phyloP scores from a whole-genome alignment of 2,797 vertebrate genomes.

The Taeniopygia guttata region DNA sequence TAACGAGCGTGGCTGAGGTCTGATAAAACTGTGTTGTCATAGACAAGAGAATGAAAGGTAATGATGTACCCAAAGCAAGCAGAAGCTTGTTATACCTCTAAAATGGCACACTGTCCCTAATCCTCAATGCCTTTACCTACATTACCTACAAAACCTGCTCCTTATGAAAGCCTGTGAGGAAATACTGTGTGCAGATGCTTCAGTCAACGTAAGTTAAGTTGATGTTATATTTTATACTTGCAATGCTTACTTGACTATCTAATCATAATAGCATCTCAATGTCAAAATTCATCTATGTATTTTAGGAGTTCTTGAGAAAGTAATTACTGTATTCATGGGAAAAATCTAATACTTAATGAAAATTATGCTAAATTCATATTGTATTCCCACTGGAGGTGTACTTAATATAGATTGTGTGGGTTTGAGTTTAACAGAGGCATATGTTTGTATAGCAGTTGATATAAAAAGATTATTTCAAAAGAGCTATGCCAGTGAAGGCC shows the following conservation, averaged over 20 bases:
- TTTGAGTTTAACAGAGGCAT: neutral
- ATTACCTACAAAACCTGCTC: fast-evolving
- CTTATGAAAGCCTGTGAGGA: neutral
- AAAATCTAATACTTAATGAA: neutral
- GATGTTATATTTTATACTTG: neutral
- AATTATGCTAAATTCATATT: neutral
- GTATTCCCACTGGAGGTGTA: neutral
- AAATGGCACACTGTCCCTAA: neutral
- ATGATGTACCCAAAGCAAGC: neutral
- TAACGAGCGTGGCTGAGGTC: neutral
- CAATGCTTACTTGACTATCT: neutral
- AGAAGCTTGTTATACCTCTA: neutral
- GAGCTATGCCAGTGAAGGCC: fast-evolving
- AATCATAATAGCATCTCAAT: neutral
- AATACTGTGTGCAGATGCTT: neutral
- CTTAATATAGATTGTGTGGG: neutral
- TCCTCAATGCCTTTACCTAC: fast-evolving
- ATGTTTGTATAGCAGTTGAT: neutral
- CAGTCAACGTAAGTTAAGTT: neutral
- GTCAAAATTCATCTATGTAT: neutral
- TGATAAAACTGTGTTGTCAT: neutral
- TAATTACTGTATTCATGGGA: neutral
- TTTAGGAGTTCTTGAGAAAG: neutral
- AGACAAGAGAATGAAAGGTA: neutral
- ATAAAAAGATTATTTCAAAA: neutral